phyloP scores from a whole-genome alignment of 2,797 vertebrate species.

The Cryptoblepharus egeriae region DNA sequence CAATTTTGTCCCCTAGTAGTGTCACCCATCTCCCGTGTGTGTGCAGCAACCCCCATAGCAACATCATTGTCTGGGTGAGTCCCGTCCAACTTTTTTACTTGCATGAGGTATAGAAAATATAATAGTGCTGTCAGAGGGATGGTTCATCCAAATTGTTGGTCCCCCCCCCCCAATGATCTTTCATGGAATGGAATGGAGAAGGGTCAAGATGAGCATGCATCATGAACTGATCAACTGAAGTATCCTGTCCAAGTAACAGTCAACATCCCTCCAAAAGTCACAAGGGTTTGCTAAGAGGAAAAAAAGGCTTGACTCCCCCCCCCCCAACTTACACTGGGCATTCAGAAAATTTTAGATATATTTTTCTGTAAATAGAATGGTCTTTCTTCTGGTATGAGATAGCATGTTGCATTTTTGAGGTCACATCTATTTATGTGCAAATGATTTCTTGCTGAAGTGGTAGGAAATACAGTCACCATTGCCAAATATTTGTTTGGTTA shows the following conservation, averaged over 20 bases:
- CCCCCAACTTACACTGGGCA: not conserved
- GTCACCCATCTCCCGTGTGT: no score
- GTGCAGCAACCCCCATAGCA: no score
- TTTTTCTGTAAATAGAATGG: not conserved
- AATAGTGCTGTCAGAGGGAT: no score
- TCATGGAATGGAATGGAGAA: no score
- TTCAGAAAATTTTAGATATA: not conserved
- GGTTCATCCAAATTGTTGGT: no score
- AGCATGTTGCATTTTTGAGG: slow-evolving; percentile 3
- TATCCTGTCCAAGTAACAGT: not conserved
- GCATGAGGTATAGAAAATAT: no score
- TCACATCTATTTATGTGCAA: not conserved
- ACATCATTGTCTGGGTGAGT: no score
- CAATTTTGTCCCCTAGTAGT: no score
- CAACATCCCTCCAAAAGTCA: not conserved
- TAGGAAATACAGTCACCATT: not conserved
- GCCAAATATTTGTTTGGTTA: slow-evolving; percentile 20
- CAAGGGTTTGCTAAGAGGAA: not conserved
- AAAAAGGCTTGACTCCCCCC: not conserved
- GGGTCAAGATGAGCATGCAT: no score
- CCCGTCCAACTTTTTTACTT: no score
- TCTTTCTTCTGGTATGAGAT: not conserved
- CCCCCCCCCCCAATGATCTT: no score
- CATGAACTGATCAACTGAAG: no score
- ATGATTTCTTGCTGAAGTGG: not conserved